A percentile compares a stretch with the other conserved stretches of the same genome.
These are phyloP conservation scores for Pseudorhiza aurosa DNA, from an alignment of 30 jellyfish, hydroid and myxozoan species.

Conservation along the genomic window DNA sequence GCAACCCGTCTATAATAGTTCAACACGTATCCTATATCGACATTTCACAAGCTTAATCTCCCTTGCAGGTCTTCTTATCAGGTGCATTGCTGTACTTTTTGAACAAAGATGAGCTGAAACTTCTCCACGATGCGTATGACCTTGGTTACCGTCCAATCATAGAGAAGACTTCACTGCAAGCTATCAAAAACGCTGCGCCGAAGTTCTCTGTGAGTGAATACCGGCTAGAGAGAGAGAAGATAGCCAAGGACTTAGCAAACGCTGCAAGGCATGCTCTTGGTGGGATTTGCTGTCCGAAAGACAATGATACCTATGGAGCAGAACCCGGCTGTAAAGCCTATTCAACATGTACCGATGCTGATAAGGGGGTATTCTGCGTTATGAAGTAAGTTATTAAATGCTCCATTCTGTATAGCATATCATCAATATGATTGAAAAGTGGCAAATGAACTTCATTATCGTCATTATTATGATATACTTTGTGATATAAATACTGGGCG, in stretches of 20 bases:
- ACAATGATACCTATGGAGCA: neutral
- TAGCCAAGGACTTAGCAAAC: constrained; percentile 20
- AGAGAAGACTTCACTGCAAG: constrained; percentile 41
- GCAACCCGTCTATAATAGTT: no score
- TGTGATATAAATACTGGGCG: no score
- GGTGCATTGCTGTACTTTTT: constrained; percentile 37
- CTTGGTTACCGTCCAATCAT: constrained; percentile 63
- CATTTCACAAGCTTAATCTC: neutral
- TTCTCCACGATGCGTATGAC: constrained; percentile 73
- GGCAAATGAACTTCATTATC: no score
- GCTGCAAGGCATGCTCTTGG: constrained; percentile 45
- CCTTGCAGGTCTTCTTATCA: constrained; percentile 3
- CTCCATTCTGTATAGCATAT: no score
- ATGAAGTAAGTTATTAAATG: constrained; percentile 25
- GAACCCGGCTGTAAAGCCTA: constrained; percentile 56
- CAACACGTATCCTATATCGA: no score
- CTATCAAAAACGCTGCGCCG: constrained; percentile 66
- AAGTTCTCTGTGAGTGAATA: constrained; percentile 50
- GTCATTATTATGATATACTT: no score
- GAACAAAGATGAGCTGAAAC: constrained; percentile 53
- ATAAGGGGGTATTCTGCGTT: constrained; percentile 53
- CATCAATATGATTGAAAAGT: no score
- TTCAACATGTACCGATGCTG: constrained; percentile 49
- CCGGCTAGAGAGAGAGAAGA: constrained; percentile 46
- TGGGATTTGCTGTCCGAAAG: constrained; percentile 69